A percentile compares a stretch with the other conserved stretches of the same genome.
These are phyloP conservation scores for Notothenia coriiceps DNA, from an alignment of 2,113 vertebrate species.

Conservation along the genomic window DNA sequence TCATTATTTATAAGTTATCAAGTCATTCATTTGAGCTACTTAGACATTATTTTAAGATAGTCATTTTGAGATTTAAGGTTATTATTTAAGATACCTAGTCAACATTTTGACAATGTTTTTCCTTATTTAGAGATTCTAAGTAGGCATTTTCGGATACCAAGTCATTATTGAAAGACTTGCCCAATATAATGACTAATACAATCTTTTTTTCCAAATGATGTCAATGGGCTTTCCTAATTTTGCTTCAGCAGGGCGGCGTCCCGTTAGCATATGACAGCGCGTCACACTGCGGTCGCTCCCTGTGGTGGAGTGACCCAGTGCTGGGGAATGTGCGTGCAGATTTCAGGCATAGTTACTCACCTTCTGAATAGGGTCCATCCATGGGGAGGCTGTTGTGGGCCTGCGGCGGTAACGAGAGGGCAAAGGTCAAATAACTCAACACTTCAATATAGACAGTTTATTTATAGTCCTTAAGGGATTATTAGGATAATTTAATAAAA, in stretches of 20 bases:
- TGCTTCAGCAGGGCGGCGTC: conserved; percentile 12
- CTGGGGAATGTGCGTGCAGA: conserved; percentile 67
- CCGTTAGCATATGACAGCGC: conserved; percentile 7
- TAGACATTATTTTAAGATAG: too few relatives aligned
- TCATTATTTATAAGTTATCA: too few relatives aligned
- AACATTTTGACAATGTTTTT: too few relatives aligned
- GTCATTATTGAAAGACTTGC: too few relatives aligned
- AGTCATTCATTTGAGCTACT: too few relatives aligned
- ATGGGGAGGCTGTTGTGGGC: conserved; percentile 71
- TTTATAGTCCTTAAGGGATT: neutral
- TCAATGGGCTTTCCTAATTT: too few relatives aligned
- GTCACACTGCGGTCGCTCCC: conserved; percentile 1
- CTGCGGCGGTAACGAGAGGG: conserved; percentile 63
- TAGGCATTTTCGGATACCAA: too few relatives aligned
- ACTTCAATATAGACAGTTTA: neutral
- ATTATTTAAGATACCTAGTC: too few relatives aligned
- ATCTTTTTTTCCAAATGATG: too few relatives aligned
- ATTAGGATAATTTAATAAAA: neutral
- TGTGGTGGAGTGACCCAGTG: conserved; percentile 32
- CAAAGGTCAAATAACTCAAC: conserved; percentile 42
- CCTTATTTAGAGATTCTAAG: too few relatives aligned
- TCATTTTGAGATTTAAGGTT: too few relatives aligned
- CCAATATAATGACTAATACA: too few relatives aligned
- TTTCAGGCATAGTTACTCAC: conserved; percentile 73
- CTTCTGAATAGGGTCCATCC: conserved; percentile 69